A percentile compares a stretch with the other conserved stretches of the same genome.
Evolutionary conservation across 2,797 vertebrate species (phyloP).

Genomic region (Dryobates pubescens): DNA sequence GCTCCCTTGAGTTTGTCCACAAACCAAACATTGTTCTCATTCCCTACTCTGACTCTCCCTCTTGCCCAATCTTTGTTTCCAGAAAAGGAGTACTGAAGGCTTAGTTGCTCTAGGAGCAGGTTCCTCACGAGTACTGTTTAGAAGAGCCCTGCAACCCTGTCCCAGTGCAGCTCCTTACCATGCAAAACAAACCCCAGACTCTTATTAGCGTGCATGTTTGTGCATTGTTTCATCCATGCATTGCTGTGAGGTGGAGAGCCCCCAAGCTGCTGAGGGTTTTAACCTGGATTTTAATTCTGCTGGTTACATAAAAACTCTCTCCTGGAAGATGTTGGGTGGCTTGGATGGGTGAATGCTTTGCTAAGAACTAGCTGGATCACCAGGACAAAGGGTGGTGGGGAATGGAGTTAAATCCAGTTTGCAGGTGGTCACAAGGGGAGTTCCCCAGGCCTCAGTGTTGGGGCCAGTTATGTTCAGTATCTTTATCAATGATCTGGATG

Average conservation of each 20-base stretch:
- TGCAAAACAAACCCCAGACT: neutral
- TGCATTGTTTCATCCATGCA: rapidly evolving
- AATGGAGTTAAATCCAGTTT: too few relatives aligned
- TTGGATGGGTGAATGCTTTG: too few relatives aligned
- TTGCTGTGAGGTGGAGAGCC: neutral
- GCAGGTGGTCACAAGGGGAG: too few relatives aligned
- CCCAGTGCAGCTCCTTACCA: neutral
- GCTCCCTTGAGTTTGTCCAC: neutral
- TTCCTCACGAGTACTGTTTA: neutral
- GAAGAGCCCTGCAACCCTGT: neutral
- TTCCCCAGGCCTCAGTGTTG: too few relatives aligned
- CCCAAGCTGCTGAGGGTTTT: neutral
- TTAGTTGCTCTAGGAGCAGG: neutral
- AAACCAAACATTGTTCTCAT: rapidly evolving
- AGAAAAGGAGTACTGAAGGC: neutral
- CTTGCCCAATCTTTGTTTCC: neutral
- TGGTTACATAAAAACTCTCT: neutral
- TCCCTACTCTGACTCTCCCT: neutral
- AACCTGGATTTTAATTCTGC: neutral
- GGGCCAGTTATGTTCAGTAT: too few relatives aligned
- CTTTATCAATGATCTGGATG: too few relatives aligned
- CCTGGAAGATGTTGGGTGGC: too few relatives aligned
- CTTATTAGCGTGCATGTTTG: rapidly evolving
- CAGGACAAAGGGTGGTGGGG: too few relatives aligned
- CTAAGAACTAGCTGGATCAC: too few relatives aligned